These are phyloP conservation scores for Camponotus pennsylvanicus DNA, from an alignment of 1,140 invertebrate genomes.

Conservation along the genomic window DNA sequence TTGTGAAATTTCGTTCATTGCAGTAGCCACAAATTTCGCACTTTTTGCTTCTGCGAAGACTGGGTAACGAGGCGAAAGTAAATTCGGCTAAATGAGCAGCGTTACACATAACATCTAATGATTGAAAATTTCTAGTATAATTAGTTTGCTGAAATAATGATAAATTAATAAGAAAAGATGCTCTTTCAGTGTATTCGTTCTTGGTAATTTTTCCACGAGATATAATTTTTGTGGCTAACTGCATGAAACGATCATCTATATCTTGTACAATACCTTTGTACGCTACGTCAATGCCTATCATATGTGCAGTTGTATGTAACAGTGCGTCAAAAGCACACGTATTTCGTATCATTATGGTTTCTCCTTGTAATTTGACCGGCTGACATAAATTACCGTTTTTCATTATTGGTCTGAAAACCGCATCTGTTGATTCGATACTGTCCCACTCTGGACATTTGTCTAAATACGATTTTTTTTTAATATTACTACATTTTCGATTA, in stretches of 20 bases:
- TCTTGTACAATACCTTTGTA: background rate
- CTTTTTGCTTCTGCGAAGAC: background rate
- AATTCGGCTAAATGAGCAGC: constrained; percentile 1
- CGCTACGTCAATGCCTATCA: background rate
- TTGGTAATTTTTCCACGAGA: background rate
- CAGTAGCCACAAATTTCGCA: background rate
- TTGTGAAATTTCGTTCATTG: background rate
- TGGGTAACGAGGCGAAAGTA: background rate
- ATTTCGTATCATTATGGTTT: constrained; percentile 12
- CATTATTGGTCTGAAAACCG: background rate
- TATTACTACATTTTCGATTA: background rate
- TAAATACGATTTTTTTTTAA: background rate
- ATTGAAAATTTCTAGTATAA: background rate
- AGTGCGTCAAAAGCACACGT: constrained; percentile 10
- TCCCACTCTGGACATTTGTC: constrained; percentile 18
- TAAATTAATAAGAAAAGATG: background rate
- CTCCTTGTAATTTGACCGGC: background rate
- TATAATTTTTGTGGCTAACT: background rate
- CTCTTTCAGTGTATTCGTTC: background rate
- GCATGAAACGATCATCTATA: background rate
- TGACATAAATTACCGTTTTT: constrained; percentile 12
- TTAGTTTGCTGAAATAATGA: background rate
- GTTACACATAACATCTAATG: background rate
- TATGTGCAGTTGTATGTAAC: background rate
- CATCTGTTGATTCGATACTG: background rate